Evolutionary conservation across 2,888 invertebrate species (phyloP).

Genomic region (Cephus spinipes): DNA sequence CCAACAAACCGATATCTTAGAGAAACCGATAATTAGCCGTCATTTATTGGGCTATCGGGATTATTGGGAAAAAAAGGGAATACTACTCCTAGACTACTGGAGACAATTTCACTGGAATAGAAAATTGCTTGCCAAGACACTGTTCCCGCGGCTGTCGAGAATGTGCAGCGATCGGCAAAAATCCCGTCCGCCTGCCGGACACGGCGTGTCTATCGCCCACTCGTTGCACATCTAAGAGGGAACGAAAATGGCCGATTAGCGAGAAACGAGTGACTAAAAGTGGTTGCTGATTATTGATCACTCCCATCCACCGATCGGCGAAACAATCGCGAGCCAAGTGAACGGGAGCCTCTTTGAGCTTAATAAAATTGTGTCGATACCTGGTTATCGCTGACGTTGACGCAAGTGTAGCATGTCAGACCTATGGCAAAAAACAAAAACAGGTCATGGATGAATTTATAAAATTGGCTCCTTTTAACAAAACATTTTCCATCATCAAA

Average conservation of each 20-base stretch:
- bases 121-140: constrained; percentile 67
- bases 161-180: constrained; percentile 75
- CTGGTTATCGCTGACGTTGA: constrained; percentile 75
- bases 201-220: constrained; percentile 74
- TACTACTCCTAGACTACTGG: not conserved
- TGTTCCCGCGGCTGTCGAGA: constrained; percentile 74
- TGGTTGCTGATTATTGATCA: constrained; percentile 1
- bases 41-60: not conserved
- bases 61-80: not conserved
- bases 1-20: not conserved
- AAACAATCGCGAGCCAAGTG: not conserved
- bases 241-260: constrained; percentile 12
- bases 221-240: constrained; percentile 70
- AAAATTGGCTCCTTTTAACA: not conserved
- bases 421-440: constrained; percentile 48
- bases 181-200: constrained; percentile 72
- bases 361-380: constrained; percentile 34
- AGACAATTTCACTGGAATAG: not conserved
- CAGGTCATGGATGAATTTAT: not conserved
- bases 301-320: not conserved
- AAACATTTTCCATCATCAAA: not conserved
- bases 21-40: not conserved
- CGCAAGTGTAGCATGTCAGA: constrained; percentile 74
- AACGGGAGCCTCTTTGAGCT: not conserved
- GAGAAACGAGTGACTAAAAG: not conserved